These are phyloP conservation scores for Marmota flaviventris DNA, from an alignment of 2,113 vertebrate species.

Conservation along the genomic window DNA sequence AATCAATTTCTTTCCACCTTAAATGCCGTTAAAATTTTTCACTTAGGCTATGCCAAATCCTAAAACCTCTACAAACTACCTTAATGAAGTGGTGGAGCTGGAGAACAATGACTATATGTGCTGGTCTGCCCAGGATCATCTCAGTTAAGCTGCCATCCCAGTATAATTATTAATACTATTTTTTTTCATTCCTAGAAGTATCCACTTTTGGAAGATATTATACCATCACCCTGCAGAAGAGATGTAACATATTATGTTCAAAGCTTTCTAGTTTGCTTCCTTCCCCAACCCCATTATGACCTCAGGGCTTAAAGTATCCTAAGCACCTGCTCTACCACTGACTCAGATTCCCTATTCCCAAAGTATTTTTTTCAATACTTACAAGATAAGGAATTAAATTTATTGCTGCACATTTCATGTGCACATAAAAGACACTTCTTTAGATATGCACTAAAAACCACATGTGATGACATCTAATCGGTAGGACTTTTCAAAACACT, in stretches of 20 bases:
- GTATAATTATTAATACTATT: not conserved
- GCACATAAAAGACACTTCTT: not conserved
- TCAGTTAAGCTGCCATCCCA: not conserved
- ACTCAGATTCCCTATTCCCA: no score
- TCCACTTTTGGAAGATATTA: not conserved
- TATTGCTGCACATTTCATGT: not conserved
- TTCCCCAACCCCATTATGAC: no score
- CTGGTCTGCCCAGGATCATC: not conserved
- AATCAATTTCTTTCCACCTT: not conserved
- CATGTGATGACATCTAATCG: not conserved
- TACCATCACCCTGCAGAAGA: not conserved
- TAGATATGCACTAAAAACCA: not conserved
- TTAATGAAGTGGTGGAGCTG: not conserved
- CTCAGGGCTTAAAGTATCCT: no score
- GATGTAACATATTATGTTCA: not conserved
- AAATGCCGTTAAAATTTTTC: not conserved
- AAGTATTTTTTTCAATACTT: not conserved
- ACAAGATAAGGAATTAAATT: not conserved
- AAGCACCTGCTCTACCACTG: no score
- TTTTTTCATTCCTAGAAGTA: not conserved
- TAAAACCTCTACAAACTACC: not conserved
- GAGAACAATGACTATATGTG: not conserved
- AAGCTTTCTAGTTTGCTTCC: not conserved
- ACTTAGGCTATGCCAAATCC: not conserved
- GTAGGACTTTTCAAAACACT: no score